Base-by-base conservation (phyloP, 1,140 invertebrate genomes). In the Sycophila sp. region DNA sequence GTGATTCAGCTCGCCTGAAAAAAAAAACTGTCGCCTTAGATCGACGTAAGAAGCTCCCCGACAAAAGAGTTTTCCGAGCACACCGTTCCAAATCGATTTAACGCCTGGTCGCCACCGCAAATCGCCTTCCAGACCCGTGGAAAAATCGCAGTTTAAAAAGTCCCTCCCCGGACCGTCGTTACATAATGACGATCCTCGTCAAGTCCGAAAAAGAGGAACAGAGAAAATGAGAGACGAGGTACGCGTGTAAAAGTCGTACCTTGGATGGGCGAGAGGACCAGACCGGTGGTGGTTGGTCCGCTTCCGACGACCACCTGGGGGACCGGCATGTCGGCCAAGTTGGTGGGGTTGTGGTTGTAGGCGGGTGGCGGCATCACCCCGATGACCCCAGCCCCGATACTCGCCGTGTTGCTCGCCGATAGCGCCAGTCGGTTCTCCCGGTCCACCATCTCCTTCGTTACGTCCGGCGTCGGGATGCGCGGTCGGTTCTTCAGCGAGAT, bases 401-500 rank as follows among this genome's bases (percentile, higher is more conserved):
- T 87, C 51, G 84, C 81, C 55, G 85, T 87, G 85, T 82, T 89
- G 73, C 80, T 85, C 24, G 80, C 86, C 30, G 87, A 85, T 47
- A 86, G 66, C 56, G 87, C 87, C 26, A 92, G 81, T 53, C 89
- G 87, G 70, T 90, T 90, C 72, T 94, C 92, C 73, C 92, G 87
- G 73, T 93, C 91, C 36, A 89, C 84, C 8, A 91, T 87, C 80
- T 94, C 93, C 81, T 93, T 94, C 13, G 92, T 91, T 1, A 94
- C 93, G 80, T 95, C 94, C 0, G 94, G 94, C 2, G 94, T 95
- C 28, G 94, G 94, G 64, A 96, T 94, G 47, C 94, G 88, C 1
- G 94, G 94, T 53, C 94, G 88, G 74, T 92, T 92, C 77, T 92
- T 92, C 62, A 93, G 83, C 13, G 90, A 89, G 66, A 89, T 87